Conservation (phyloP, 2,888 invertebrate genomes). For the Lamellibrachia satsuma region DNA sequence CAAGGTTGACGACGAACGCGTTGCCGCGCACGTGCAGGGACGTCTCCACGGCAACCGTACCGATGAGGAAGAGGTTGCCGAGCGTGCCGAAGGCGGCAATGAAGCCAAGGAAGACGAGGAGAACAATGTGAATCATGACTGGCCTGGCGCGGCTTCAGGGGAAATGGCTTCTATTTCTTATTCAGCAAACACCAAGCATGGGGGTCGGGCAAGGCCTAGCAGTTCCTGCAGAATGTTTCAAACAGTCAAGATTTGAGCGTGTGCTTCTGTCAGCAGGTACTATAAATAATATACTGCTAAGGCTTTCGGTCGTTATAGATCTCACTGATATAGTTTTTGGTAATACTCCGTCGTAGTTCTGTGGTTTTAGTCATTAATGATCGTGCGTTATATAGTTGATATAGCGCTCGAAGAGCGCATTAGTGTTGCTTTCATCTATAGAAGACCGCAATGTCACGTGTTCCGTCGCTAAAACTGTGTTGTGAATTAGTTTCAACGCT, state of each 20-base stretch:
- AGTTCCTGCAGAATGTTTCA: no score
- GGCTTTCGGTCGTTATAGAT: not conserved
- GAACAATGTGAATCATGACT: not conserved
- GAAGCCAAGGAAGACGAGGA: not conserved
- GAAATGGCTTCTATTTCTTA: not conserved
- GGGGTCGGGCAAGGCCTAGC: no score
- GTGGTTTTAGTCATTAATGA: not conserved
- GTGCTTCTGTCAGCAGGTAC: no score
- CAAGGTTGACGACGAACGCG: conserved; percentile 38
- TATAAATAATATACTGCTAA: not conserved
- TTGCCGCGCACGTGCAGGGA: conserved; percentile 34
- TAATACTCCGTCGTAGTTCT: not conserved
- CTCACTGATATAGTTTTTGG: not conserved
- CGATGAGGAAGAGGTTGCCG: conserved; percentile 38
- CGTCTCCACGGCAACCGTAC: conserved; percentile 30
- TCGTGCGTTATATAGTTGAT: not conserved
- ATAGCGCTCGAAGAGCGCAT: not conserved
- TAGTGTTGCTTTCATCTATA: not conserved
- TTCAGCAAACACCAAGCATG: no score
- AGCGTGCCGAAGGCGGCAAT: conserved; percentile 27
- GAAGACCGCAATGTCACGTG: not conserved
- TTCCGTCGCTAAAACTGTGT: not conserved
- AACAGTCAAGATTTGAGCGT: not conserved
- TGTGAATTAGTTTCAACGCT: not conserved
- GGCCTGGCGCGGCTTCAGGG: not conserved